phyloP scores from a whole-genome alignment of 1,140 invertebrate genomes.

The Zophobas morio region DNA sequence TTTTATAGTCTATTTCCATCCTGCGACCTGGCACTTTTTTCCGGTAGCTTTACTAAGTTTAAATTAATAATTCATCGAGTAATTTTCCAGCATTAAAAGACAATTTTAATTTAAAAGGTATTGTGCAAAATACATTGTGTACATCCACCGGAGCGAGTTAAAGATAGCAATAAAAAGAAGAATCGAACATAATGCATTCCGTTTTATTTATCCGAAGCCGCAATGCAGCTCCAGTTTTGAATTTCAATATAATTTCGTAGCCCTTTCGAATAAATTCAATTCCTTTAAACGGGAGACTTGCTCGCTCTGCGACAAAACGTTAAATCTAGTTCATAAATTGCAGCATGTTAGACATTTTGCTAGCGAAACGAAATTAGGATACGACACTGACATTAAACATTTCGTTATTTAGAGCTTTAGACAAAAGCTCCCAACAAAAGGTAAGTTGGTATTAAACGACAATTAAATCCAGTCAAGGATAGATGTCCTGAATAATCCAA shows the following conservation, averaged over 20 bases:
- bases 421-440: constrained; percentile 25
- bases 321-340: constrained; percentile 26
- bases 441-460: constrained; percentile 26
- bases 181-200: not conserved
- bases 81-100: too few species aligned
- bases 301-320: constrained; percentile 4
- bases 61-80: too few species aligned
- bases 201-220: constrained; percentile 3
- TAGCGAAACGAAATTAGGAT: constrained; percentile 20
- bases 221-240: constrained; percentile 5
- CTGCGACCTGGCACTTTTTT: too few species aligned
- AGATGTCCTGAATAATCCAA: constrained; percentile 32
- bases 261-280: constrained; percentile 15
- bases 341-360: not conserved
- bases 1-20: too few species aligned
- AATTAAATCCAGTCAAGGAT: constrained; percentile 38
- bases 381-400: constrained; percentile 21
- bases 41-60: too few species aligned
- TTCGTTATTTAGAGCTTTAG: constrained; percentile 28
- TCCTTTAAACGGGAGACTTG: not conserved
- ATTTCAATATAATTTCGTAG: constrained; percentile 13
- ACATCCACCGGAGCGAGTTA: too few species aligned
- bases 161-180: too few species aligned
- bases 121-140: too few species aligned
- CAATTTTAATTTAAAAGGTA: too few species aligned